Percentiles rank a stretch among this genome's conserved stretches.
Evolutionary conservation across 2,113 vertebrate genomes (phyloP).

Genomic region (human (Homo sapiens)): GRCh38 chr20:54645001-54645500

Average conservation of each 20-base stretch:
- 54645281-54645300: fast-evolving
- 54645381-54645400: fast-evolving
- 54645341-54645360: fast-evolving
- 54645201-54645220: not conserved
- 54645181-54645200: no score
- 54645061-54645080: no score
- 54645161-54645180: fast-evolving
- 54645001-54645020: no score
- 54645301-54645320: fast-evolving
- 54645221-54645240: fast-evolving
- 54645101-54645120: not conserved
- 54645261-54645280: fast-evolving
- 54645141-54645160: fast-evolving
- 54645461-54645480: no score
- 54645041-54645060: no score
- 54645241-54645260: fast-evolving
- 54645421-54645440: fast-evolving
- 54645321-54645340: no score
- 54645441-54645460: not conserved
- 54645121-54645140: no score
- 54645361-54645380: no score
- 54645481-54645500: no score
- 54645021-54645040: no score
- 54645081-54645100: no score
- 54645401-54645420: no score